Conservation (phyloP, 23 tunicate genomes). For the Trididemnum nubilum region DNA sequence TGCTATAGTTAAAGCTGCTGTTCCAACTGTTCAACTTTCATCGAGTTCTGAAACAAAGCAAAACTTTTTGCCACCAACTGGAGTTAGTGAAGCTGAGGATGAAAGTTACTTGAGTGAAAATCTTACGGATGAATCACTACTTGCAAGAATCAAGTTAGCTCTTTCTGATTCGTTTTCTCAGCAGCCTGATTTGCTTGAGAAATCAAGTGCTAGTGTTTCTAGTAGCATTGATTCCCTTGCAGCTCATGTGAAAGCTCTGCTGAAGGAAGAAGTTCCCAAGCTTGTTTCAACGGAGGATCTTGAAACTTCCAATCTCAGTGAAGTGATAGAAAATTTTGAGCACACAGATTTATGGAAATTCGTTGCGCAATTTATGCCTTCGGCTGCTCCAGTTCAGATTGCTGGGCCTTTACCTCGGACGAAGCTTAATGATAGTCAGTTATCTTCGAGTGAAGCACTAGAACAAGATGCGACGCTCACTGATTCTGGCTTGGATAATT, state of each 20-base stretch:
- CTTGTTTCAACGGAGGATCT: not conserved
- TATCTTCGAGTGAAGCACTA: not conserved
- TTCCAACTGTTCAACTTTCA: not conserved
- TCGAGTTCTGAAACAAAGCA: not conserved
- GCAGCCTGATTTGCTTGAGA: not conserved
- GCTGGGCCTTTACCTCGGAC: not conserved
- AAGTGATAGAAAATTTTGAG: conserved; percentile 77
- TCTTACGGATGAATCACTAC: conserved; percentile 49
- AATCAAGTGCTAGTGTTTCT: conserved; percentile 45
- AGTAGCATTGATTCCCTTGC: conserved; percentile 83
- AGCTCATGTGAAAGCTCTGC: conserved; percentile 62
- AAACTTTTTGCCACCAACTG: too few relatives aligned
- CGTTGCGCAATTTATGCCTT: conserved; percentile 79
- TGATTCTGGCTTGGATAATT: conserved; percentile 24
- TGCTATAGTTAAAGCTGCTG: not conserved
- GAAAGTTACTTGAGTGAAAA: not conserved
- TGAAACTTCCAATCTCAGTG: conserved; percentile 62
- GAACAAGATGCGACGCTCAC: conserved; percentile 6
- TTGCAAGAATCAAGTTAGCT: conserved; percentile 46
- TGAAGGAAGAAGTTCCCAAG: conserved; percentile 53
- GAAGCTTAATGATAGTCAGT: not conserved
- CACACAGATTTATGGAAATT: conserved; percentile 86
- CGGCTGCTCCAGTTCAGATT: conserved; percentile 8
- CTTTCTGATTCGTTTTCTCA: conserved; percentile 44
- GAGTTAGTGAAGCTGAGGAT: not conserved